Base-by-base conservation (phyloP, 2,797 vertebrate genomes). In the Myotis findleyi region DNA sequence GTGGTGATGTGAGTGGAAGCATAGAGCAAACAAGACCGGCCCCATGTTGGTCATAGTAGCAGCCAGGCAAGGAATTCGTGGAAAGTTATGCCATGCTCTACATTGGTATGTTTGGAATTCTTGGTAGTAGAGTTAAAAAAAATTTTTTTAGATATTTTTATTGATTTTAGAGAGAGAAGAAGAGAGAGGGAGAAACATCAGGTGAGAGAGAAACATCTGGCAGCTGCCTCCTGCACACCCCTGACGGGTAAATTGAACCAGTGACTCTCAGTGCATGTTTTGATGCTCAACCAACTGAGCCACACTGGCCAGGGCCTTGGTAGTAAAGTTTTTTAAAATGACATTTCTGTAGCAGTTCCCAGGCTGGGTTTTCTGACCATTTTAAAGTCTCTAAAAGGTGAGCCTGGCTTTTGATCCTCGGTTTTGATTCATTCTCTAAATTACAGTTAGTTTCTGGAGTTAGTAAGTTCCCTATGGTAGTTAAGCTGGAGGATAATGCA, bases 381-480 rank as follows among this genome's bases (percentile, higher is more conserved):
- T 80, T 72, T 23, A 59, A 47, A 83, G 49, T n/a, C 30, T 62
- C 14, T 44, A n/a, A 51, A 71, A 93, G 44, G 41, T 0, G 5
- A 69, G 49, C 23, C n/a, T 75, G 25, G 82, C 5, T 76, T 66
- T 66, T 14, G 23, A 49, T 13, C 30, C 51, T 79, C 38, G 62
- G 12, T 57, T 72, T 84, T 27, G 66, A 59, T 16, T 17, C 27
- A 3, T 11, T 38, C 20, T 49, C 57, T 30, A 5, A 0, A 0
- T 80, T 23, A 9, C 14, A 36, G n/a, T 55, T 55, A 23, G 55
- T 57, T 57, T 21, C 55, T 38, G 1, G 9, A 10, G n/a, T 16
- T 36, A 66, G 75, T 44, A 51, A 3, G 23, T 5, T 16, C 16
- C 36, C 55, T 25, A 0, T 6, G 0, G 3, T 30, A 59, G 23